Evolutionary conservation across 2,113 vertebrate species (phyloP), one percentile per base, ranked within the genome.

Genomic region (Salvelinus alpinus): DNA sequence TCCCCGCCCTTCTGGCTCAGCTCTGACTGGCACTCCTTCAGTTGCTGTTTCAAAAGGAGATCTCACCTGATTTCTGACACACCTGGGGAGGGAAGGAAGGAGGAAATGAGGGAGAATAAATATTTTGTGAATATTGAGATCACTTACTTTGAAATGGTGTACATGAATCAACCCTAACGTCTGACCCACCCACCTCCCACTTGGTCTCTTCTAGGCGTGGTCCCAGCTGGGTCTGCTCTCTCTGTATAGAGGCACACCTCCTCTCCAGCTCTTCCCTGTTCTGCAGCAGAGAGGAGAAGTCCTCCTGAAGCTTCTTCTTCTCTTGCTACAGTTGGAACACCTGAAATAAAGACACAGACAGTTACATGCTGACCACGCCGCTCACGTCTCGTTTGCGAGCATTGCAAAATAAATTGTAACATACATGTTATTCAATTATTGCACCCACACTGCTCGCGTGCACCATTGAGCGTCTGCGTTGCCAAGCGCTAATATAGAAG

Each of bases 41-140:
- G 91, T 90, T 99, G 97, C 87, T 98, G 98, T 93, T 98, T 99
- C 78, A 99, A 92, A 76, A 99, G 93, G 2, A 98, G 91, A 99
- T 99, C 92, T 99, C 98, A 0, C 98, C 97, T 0, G 96, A 97
- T 88, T 99, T 99, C 92, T 99, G 97, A 91, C 98, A 99, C 69
- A 99, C 97, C 98, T 99, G 85, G 60, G 72, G 38, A 65, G 14
- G 57, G 13, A 71, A 69, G 34, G 70, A 44, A 44, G 9, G 38
- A 11, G 38, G 38, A 11, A 44, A 44, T 44, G 38, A 44, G 38
- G 20, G 0, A 31, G 38, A 44, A 44, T 69, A 2, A 1, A 29
- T 31, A 44, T 44, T 44, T 64, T 4, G n/a, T 64, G 11, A 9
- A 12, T 64, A 64, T 18, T 64, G 38, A 44, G 38, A 44, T 44